Conservation (phyloP, 2,113 vertebrate species). For the Cyprinus carpio region DNA sequence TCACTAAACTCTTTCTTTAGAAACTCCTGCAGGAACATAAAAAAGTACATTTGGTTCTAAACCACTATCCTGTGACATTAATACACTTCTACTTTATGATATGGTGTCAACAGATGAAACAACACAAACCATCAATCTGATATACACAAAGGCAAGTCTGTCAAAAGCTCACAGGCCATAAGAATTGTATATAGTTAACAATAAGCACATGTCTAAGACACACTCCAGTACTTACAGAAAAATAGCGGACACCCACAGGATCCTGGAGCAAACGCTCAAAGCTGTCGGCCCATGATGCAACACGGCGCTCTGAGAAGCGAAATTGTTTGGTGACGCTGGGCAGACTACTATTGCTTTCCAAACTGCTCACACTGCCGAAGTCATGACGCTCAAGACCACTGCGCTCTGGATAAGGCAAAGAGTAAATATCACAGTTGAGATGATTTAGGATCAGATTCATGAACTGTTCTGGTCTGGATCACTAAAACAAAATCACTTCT, state of each 20-base stretch:
- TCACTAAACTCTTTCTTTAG: constrained; percentile 98
- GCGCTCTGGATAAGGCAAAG: constrained; percentile 74
- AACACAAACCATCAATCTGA: constrained; percentile 21
- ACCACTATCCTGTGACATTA: constrained; percentile 12
- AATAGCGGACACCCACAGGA: constrained; percentile 88
- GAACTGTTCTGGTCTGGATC: constrained; percentile 10
- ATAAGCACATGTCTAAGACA: background rate
- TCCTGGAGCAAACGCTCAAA: constrained; percentile 96
- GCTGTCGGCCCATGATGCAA: constrained; percentile 94
- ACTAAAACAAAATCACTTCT: background rate
- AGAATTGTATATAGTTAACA: background rate
- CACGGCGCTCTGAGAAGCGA: constrained; percentile 82
- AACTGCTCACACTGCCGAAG: constrained; percentile 89
- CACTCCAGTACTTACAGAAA: constrained; percentile 83
- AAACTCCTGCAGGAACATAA: constrained; percentile 83
- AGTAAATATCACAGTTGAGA: background rate
- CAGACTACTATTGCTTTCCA: constrained; percentile 95
- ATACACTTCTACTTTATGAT: constrained; percentile 23
- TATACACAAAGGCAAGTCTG: constrained; percentile 8
- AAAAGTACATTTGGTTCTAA: background rate
- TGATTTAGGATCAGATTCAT: background rate
- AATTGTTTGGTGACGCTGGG: constrained; percentile 85
- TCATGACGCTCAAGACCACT: constrained; percentile 86
- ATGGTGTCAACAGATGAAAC: background rate
- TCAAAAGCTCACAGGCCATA: background rate